Conservation (phyloP, 2,888 invertebrate genomes). For the Drosophila mimetica region DNA sequence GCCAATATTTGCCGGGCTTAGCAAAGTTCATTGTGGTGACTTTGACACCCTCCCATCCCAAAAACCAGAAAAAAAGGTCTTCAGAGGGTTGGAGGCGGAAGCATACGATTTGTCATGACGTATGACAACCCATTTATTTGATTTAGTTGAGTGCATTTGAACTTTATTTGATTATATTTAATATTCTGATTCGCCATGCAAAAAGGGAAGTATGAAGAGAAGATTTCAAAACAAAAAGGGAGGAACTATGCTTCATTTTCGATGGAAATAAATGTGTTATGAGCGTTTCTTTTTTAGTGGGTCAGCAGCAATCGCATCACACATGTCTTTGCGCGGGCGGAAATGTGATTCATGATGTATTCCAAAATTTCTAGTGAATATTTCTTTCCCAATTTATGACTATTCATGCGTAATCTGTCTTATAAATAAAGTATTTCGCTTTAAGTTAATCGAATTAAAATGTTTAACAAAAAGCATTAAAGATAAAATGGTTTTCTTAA, state of each 20-base stretch:
- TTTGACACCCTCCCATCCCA: conserved; percentile 48
- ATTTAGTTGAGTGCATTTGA: conserved; percentile 57
- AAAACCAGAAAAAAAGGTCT: background rate
- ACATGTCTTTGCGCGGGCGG: conserved; percentile 14
- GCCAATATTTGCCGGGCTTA: conserved; percentile 70
- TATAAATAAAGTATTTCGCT: conserved; percentile 2
- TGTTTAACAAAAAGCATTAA: background rate
- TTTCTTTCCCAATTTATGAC: background rate
- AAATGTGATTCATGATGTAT: conserved; percentile 46
- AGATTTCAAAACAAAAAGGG: background rate
- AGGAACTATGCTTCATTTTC: conserved; percentile 30
- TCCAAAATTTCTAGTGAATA: conserved; percentile 52
- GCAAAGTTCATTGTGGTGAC: conserved; percentile 65
- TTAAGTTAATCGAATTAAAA: background rate
- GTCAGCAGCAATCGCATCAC: conserved; percentile 13
- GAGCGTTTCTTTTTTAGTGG: conserved; percentile 18
- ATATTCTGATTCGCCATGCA: conserved; percentile 27
- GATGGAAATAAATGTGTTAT: conserved; percentile 24
- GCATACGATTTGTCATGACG: conserved; percentile 56
- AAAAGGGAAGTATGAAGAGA: conserved; percentile 1
- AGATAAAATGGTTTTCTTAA: conserved; percentile 13
- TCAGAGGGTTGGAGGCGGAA: conserved; percentile 30
- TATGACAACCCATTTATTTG: conserved; percentile 54
- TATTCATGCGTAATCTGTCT: conserved; percentile 8
- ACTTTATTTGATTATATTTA: conserved; percentile 46